phyloP scores from a whole-genome alignment of 2,113 vertebrate genomes.

The Spizaetus ornatus region DNA sequence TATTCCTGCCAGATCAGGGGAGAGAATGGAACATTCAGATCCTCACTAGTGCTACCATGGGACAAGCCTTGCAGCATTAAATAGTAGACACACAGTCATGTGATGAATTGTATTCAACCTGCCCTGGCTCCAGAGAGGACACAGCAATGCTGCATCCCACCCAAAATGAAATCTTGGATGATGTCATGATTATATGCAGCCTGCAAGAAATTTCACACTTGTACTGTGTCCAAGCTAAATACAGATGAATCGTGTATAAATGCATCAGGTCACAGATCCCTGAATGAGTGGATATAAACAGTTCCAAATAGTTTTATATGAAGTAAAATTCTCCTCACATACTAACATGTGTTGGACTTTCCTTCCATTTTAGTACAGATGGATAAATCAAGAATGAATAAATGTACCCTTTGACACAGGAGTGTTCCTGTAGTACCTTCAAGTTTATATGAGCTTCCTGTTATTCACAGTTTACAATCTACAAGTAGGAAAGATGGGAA shows the following conservation, averaged over 20 bases:
- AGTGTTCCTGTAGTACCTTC: neutral
- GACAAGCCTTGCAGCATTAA: neutral
- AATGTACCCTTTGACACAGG: neutral
- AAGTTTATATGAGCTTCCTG: neutral
- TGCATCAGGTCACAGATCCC: neutral
- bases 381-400: neutral
- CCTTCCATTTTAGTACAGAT: neutral
- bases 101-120: neutral
- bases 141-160: neutral
- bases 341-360: neutral
- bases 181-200: neutral
- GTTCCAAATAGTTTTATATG: neutral
- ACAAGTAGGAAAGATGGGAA: neutral
- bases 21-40: neutral
- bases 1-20: neutral
- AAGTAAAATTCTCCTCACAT: neutral
- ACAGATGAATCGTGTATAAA: neutral
- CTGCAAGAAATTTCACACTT: neutral
- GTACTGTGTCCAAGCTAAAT: neutral
- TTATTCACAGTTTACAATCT: neutral
- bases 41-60: neutral
- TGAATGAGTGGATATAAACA: neutral
- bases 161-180: neutral
- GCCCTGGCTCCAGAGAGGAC: neutral
- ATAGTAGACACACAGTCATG: neutral